Percentiles rank a stretch among this genome's conserved stretches.
These are phyloP conservation scores for Stenichneumon culpator DNA, from an alignment of 2,888 invertebrate genomes.

Conservation along the genomic window DNA sequence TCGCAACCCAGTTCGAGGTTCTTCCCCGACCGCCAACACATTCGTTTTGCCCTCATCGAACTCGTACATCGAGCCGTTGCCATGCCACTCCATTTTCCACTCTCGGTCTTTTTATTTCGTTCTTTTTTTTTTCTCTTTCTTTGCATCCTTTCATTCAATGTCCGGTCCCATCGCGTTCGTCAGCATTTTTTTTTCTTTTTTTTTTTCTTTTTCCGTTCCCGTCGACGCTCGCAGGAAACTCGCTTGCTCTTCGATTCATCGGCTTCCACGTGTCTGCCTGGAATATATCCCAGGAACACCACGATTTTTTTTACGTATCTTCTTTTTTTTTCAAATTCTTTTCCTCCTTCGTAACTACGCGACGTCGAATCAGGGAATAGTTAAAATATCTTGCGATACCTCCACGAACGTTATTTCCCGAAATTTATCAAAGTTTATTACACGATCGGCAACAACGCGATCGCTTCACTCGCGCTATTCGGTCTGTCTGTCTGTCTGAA, in stretches of 20 bases:
- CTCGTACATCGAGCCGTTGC: slow-evolving; percentile 15
- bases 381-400: slow-evolving; percentile 12
- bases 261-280: slow-evolving; percentile 23
- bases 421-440: background rate
- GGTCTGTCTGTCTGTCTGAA: no score
- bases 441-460: background rate
- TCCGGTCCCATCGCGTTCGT: slow-evolving; percentile 35
- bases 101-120: slow-evolving; percentile 21
- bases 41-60: slow-evolving; percentile 34
- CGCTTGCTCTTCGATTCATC: slow-evolving; percentile 33
- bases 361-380: background rate
- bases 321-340: slow-evolving; percentile 6
- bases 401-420: background rate
- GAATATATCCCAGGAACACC: slow-evolving; percentile 23
- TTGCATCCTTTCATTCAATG: slow-evolving; percentile 27
- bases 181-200: slow-evolving; percentile 46
- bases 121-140: slow-evolving; percentile 6
- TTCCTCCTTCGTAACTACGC: background rate
- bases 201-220: slow-evolving; percentile 37
- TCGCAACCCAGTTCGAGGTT: slow-evolving; percentile 15
- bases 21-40: slow-evolving; percentile 30
- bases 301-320: slow-evolving; percentile 18
- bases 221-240: slow-evolving; percentile 41
- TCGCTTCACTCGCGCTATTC: background rate
- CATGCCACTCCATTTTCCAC: slow-evolving; percentile 29